Evolutionary conservation across 2,888 invertebrate genomes (phyloP), one percentile per base, ranked within the genome.

Genomic region (Helicoverpa assulta): DNA sequence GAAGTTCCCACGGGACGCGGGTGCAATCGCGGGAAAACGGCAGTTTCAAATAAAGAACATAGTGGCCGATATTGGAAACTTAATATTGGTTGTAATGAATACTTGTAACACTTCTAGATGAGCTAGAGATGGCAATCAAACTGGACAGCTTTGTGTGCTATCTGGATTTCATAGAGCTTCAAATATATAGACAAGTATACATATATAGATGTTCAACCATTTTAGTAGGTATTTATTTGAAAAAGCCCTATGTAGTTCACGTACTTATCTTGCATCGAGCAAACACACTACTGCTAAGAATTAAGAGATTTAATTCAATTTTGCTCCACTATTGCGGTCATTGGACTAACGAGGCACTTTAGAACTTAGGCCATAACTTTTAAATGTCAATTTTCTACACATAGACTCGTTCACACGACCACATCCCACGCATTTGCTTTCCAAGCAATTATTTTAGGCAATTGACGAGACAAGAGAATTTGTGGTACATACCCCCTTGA

Each of bases 51-150:
- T 40, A 43, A 43, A 40, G 21, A 51, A 64, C 61, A 67, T 76
- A 67, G 80, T 53, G 63, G 43, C 47, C 61, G 50, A 59, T 63
- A 59, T 74, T 21, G 54, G 67, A 61, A 74, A 74, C 37, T 57
- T 74, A 66, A 58, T 78, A 61, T 50, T 60, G 26, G 14, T 67
- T 47, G 53, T 64, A 79, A 74, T 78, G 53, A 64, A 73, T 78
- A 47, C 64, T 64, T 40, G 65, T 64, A 29, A 50, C 62, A 10
- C 40, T 53, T 21, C 6, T 2, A 16, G 4, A 10, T 21, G 47
- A 54, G 6, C n/a, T 52, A 10, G 33, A 40, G 40, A 37, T 50
- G 59, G 29, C 63, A 60, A 64, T 78, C 56, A 43, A 50, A n/a
- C 21, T 37, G 21, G 26, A 47, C n/a, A n/a, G 58, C 33, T 47